phyloP scores from a whole-genome alignment of 2,888 invertebrate species.

The Sipha maydis region DNA sequence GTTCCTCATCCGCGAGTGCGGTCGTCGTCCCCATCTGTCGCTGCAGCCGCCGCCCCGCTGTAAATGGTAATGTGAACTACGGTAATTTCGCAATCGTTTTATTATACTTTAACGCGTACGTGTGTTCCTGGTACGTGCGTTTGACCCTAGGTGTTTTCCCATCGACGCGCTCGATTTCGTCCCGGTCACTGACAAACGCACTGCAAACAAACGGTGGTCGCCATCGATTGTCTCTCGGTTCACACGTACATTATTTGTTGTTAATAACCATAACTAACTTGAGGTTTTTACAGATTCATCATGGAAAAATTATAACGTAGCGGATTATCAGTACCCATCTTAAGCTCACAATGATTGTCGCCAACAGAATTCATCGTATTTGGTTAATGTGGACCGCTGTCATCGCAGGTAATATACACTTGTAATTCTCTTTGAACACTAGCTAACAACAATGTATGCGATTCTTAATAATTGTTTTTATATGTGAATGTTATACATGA shows the following conservation, averaged over 20 bases:
- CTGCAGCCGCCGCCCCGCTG: slow-evolving; percentile 9
- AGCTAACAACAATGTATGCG: too few species aligned
- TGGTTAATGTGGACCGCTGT: slow-evolving; percentile 28
- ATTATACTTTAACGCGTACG: too few species aligned
- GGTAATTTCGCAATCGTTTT: slow-evolving; percentile 32
- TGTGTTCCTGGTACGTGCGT: too few species aligned
- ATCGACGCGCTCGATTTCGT: not conserved
- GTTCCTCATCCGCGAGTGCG: not conserved
- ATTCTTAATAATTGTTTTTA: too few species aligned
- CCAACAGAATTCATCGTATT: not conserved
- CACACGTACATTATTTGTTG: not conserved
- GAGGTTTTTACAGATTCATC: not conserved
- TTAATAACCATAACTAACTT: not conserved
- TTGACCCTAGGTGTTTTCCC: too few species aligned
- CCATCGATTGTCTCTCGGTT: not conserved
- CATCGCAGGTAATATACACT: slow-evolving; percentile 40
- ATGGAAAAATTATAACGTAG: slow-evolving; percentile 35
- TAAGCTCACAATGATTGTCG: slow-evolving; percentile 5
- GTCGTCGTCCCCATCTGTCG: not conserved
- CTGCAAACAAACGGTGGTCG: not conserved
- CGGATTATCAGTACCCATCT: not conserved
- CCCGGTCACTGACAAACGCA: not conserved
- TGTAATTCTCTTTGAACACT: too few species aligned
- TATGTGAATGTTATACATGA: too few species aligned
- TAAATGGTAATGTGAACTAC: slow-evolving; percentile 48